A percentile compares a stretch with the other conserved stretches of the same genome.
Evolutionary conservation across 2,888 invertebrate species (phyloP).

Genomic region (Oxystoma pomonae): DNA sequence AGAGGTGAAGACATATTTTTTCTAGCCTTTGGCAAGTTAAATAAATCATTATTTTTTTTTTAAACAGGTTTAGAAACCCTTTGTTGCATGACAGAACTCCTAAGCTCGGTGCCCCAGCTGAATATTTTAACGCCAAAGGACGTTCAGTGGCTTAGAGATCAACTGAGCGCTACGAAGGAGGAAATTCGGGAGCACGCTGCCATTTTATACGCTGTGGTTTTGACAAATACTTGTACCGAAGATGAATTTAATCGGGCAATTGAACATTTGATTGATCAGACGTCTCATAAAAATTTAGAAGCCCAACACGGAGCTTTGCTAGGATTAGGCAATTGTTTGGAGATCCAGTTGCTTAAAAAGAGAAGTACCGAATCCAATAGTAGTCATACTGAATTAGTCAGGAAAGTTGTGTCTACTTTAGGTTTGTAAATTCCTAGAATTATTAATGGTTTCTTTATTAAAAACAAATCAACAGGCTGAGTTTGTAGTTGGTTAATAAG

Average conservation of each 20-base stretch:
- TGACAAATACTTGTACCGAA: conserved; percentile 56
- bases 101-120: conserved; percentile 77
- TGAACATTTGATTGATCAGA: conserved; percentile 54
- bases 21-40: no score
- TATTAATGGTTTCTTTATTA: no score
- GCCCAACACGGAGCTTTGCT: conserved; percentile 74
- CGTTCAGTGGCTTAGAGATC: conserved; percentile 59
- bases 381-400: conserved; percentile 56
- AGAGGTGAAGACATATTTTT: no score
- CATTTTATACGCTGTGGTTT: conserved; percentile 65
- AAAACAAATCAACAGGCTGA: no score
- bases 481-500: no score
- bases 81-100: conserved; percentile 74
- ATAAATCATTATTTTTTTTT: no score
- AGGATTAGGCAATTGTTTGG: conserved; percentile 67
- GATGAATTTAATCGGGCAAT: conserved; percentile 54
- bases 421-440: no score
- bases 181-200: conserved; percentile 71
- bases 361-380: conserved; percentile 41
- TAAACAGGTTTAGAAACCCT: conserved; percentile 64
- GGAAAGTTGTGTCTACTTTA: conserved; percentile 36
- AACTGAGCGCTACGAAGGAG: conserved; percentile 67
- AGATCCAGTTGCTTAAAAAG: conserved; percentile 54
- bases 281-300: conserved; percentile 60
- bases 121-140: conserved; percentile 60